Evolutionary conservation across 2,888 invertebrate species (phyloP), one percentile per base, ranked within the genome.

Genomic region (Junonia oenone): DNA sequence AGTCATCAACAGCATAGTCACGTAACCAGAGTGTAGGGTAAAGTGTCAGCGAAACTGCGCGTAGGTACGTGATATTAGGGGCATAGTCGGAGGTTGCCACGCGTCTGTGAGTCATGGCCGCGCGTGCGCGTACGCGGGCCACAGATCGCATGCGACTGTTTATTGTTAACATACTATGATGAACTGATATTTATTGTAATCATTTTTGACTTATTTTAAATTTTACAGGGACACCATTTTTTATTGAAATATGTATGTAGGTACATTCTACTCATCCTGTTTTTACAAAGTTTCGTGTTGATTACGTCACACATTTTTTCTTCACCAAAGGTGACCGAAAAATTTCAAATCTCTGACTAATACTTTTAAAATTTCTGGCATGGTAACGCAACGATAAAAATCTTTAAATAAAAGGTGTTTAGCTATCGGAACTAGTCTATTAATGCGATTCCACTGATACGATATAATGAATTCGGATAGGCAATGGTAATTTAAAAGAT

Each of bases 21-120:
- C 64, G 63, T 63, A 59, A 51, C 54, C 54, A 54, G 56, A 55
- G 55, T 55, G 60, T 58, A 53, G 50, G 58, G 53, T 55, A 61
- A 61, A 62, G 56, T 57, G 55, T 51, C 45, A 51, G 53, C 51
- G 22, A 52, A 58, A 53, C 52, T 40, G 50, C 35, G 54, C 38
- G 57, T 56, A 63, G 62, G 63, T 56, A 63, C 63, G 63, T 62
- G 63, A 51, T 59, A 49, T 45, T 40, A 56, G 56, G 45, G 40
- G 45, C 62, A 56, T 60, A 45, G 50, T 35, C 35, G 43, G 46
- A 50, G 56, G 53, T 54, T 43, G 53, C 45, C 59, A 56, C 60
- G 60, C 51, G 60, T 48, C 45, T 35, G 22, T 60, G 60, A 60
- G 45, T 60, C 60, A 60, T 46, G 43, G 48, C 43, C 22, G 53